Conservation (phyloP, 2,113 vertebrate species). For the Otus sunia region DNA sequence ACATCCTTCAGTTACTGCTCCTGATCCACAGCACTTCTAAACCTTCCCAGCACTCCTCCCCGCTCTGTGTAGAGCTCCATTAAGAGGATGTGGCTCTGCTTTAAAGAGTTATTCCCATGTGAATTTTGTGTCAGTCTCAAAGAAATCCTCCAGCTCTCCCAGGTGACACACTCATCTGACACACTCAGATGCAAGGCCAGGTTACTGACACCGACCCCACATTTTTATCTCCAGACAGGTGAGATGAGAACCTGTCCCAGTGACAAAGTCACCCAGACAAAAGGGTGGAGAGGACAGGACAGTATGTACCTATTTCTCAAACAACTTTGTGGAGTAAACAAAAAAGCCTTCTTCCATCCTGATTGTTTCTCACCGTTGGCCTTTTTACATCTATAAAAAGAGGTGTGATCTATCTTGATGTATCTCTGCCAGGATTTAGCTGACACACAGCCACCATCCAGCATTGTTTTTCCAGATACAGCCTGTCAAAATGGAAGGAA, state of each 20-base stretch:
- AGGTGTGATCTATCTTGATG: neutral
- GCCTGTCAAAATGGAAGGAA: neutral
- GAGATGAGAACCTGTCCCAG: neutral
- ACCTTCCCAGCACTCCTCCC: neutral
- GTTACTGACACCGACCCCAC: accelerated
- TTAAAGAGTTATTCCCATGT: neutral
- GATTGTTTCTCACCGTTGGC: neutral
- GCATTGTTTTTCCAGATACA: neutral
- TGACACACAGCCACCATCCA: neutral
- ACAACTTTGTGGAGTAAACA: neutral
- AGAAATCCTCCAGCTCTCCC: neutral
- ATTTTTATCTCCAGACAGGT: neutral
- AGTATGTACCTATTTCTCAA: neutral
- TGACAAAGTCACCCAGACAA: neutral
- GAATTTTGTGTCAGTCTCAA: neutral
- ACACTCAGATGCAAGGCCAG: neutral
- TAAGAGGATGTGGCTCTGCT: neutral
- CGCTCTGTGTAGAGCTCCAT: neutral
- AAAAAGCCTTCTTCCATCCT: neutral
- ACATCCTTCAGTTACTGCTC: neutral
- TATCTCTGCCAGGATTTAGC: neutral
- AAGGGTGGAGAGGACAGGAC: neutral
- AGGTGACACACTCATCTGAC: neutral
- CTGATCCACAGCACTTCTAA: neutral
- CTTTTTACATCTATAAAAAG: neutral